Evolutionary conservation across 2,797 vertebrate species (phyloP).

Genomic region (Sebastes oblongus): DNA sequence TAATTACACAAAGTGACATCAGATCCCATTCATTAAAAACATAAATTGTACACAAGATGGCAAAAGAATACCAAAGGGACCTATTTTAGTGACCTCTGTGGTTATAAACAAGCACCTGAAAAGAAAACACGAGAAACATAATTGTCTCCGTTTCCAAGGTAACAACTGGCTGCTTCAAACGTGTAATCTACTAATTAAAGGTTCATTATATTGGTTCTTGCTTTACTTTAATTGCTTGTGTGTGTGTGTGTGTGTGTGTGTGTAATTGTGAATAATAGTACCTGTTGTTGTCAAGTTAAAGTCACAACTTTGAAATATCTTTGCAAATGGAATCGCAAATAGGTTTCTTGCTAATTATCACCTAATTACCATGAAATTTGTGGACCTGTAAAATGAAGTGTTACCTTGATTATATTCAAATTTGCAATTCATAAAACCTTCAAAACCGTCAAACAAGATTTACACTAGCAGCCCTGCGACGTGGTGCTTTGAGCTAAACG

Average conservation of each 20-base stretch:
- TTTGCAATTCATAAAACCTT: too few relatives aligned
- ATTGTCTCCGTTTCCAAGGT: conserved; percentile 4
- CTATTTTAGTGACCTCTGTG: conserved; percentile 16
- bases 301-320: too few relatives aligned
- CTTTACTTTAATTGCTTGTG: conserved; percentile 2
- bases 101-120: background rate
- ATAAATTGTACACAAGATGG: background rate
- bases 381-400: too few relatives aligned
- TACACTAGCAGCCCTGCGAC: too few relatives aligned
- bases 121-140: conserved; percentile 8
- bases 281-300: background rate
- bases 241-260: background rate
- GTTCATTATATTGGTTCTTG: background rate
- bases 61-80: conserved; percentile 33
- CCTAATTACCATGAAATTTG: too few relatives aligned
- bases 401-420: too few relatives aligned
- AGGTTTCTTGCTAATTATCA: too few relatives aligned
- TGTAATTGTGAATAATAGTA: background rate
- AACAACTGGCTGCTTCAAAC: background rate
- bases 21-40: conserved; percentile 1
- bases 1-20: conserved; percentile 25
- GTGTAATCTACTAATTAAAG: conserved; percentile 25
- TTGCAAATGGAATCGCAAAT: too few relatives aligned
- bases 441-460: too few relatives aligned
- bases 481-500: too few relatives aligned